These are phyloP conservation scores for Sycobia sp. DNA, from an alignment of 1,140 invertebrate genomes.

Conservation along the genomic window DNA sequence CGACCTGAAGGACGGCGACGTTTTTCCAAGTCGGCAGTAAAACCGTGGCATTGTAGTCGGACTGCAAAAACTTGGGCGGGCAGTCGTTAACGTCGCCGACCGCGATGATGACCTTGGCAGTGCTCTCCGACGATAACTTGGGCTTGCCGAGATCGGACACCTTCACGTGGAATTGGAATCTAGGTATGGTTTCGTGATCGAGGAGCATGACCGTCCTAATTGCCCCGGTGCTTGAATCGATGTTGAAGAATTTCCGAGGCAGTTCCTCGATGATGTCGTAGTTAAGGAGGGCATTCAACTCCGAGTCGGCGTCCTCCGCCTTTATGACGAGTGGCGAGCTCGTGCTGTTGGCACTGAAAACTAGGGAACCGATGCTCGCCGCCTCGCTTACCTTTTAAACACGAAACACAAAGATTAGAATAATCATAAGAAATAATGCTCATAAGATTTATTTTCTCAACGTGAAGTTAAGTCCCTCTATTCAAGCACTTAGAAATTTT, in stretches of 20 bases:
- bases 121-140: conserved; percentile 74
- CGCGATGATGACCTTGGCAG: conserved; percentile 78
- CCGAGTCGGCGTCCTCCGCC: conserved; percentile 78
- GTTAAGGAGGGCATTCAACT: conserved; percentile 79
- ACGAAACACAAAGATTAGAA: background rate
- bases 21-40: conserved; percentile 80
- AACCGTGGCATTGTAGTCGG: conserved; percentile 77
- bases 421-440: background rate
- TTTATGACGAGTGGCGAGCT: conserved; percentile 80
- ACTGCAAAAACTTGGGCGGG: conserved; percentile 79
- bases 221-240: conserved; percentile 88
- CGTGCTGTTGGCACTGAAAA: conserved; percentile 65
- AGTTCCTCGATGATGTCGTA: conserved; percentile 83
- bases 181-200: conserved; percentile 78
- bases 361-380: conserved; percentile 72
- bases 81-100: conserved; percentile 94
- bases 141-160: conserved; percentile 87
- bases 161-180: conserved; percentile 81
- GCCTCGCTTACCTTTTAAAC: conserved; percentile 69
- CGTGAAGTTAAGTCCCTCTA: too few relatives aligned
- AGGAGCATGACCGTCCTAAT: conserved; percentile 77
- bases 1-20: conserved; percentile 71
- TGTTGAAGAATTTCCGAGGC: conserved; percentile 77
- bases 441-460: too few relatives aligned
- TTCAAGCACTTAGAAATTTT: too few relatives aligned